Base-by-base conservation (phyloP, 92 coral and sea anemone species). In the Parazoanthus darwini region DNA sequence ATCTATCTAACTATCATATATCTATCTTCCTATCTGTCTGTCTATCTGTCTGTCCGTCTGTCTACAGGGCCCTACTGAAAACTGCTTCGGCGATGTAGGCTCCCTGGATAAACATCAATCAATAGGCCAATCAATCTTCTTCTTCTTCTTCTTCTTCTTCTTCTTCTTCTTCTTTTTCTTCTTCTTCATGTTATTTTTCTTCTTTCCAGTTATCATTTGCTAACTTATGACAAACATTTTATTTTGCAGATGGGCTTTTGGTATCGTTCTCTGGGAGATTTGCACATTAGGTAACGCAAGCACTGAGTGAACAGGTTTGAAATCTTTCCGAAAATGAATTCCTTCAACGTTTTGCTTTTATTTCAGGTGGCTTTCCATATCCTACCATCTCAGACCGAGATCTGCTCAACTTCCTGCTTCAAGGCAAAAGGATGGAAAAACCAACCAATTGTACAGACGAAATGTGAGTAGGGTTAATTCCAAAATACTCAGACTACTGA, bases 211-310 rank as follows among this genome's bases (percentile, higher is more conserved):
- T 23, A 37, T 38, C 22, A 22, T 38, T 54, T 46, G 44, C 22
- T 79, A 35, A 48, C 36, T 15, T 51, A 14, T 48, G 66, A 25
- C 25, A 15, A 63, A 39, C 18, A 37, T 76, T 51, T 15, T 43
- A 23, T 33, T 65, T 26, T 33, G 66, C 84, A 97, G 99, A 43
- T 97, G 99, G 99, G 96, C 98, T 9, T 97, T 96, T 88, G 99
- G 99, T 5, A 95, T 97, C 42, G 98, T 97, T 20, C 77, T 97
- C 22, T 97, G 99, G 99, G 99, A 97, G 85, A 97, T 97, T 73
- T 97, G 99, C 79, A 97, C 99, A 29, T 90, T 97, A 51, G 99
- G 99, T 97, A 93, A 88, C 90, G 58, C 46, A 56, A 86, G 25
- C 14, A 14, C 6, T 15, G 25, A n/a, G 38, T 84, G 16, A 6